These are phyloP conservation scores for Anguilla pacifica DNA, from an alignment of 2,797 vertebrate species.

Conservation along the genomic window DNA sequence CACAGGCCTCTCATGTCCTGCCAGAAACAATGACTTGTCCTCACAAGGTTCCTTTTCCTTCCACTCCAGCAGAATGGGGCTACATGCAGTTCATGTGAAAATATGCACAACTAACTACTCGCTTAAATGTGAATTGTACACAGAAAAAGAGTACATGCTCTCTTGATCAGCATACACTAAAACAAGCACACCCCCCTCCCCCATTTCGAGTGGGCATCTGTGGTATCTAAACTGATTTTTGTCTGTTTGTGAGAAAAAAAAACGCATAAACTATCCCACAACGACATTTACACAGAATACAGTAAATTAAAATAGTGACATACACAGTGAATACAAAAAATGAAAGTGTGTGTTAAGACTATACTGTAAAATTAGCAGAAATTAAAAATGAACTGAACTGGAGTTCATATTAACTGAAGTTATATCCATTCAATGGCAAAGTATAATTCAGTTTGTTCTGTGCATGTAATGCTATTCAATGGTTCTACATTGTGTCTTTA, in stretches of 20 bases:
- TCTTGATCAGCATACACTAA: not conserved
- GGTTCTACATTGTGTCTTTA: not conserved
- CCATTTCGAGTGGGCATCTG: not conserved
- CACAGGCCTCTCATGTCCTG: not conserved
- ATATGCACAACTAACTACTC: not conserved
- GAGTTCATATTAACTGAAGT: not conserved
- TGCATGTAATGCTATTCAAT: not conserved
- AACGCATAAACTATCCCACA: not conserved
- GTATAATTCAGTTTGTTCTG: not conserved
- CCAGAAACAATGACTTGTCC: constrained; percentile 8
- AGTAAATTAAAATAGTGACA: not conserved
- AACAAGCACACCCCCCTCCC: not conserved
- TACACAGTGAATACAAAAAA: not conserved
- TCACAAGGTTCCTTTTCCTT: not conserved
- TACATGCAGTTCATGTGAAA: not conserved
- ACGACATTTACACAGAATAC: not conserved
- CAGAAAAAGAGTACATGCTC: not conserved
- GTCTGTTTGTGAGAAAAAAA: not conserved
- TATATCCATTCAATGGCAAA: not conserved
- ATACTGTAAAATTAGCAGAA: not conserved
- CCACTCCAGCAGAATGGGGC: not conserved
- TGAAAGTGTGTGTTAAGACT: not conserved
- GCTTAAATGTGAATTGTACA: constrained; percentile 1
- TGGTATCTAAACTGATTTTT: not conserved
- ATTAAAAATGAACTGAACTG: not conserved